phyloP scores from a whole-genome alignment of 30 jellyfish, hydroid and myxozoan genomes.

The Clytia hemisphaerica region DNA sequence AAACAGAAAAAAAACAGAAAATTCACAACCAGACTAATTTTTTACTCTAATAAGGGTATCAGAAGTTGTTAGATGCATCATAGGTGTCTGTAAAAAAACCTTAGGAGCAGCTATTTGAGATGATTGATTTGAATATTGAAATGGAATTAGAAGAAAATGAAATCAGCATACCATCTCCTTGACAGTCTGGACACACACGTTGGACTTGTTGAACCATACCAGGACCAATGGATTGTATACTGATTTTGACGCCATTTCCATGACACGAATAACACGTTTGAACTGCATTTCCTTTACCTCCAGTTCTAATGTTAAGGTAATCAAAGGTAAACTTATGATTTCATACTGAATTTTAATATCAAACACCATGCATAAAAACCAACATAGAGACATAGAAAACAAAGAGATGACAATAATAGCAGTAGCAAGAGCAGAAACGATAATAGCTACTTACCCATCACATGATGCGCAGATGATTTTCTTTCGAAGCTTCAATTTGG shows the following conservation, averaged over 20 bases:
- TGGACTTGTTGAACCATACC: conserved; percentile 99
- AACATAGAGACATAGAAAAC: background rate
- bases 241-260: conserved; percentile 84
- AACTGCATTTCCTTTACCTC: conserved; percentile 98
- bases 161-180: conserved; percentile 69
- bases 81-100: background rate
- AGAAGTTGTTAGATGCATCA: background rate
- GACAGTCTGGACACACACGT: conserved; percentile 87
- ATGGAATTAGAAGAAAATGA: background rate
- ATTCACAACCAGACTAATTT: background rate
- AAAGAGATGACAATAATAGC: no score
- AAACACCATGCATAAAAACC: no score
- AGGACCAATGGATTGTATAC: conserved; percentile 88
- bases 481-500: conserved; percentile 72
- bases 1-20: background rate
- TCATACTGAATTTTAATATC: background rate
- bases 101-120: background rate
- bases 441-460: conserved; percentile 92
- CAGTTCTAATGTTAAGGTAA: no score
- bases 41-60: background rate
- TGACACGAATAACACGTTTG: conserved; percentile 88
- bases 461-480: conserved; percentile 76
- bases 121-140: background rate
- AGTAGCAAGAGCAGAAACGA: no score
- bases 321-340: no score